Base-by-base conservation (phyloP, 2,888 invertebrate genomes). In the Dasypogon diadema region DNA sequence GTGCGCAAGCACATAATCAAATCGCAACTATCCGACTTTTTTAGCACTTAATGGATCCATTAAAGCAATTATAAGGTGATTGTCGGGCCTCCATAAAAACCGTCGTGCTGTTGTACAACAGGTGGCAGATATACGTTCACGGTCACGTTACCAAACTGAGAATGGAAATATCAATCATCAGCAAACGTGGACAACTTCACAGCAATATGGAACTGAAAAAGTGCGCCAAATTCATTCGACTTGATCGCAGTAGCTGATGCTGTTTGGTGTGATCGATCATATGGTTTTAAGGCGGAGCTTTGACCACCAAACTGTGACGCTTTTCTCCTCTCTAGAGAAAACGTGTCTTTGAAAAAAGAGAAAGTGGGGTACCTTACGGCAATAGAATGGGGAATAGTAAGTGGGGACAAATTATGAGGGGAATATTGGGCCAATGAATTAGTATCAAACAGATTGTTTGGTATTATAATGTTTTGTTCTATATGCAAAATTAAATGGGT, bases 21-120 rank as follows among this genome's bases (percentile, higher is more conserved):
- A 65, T 65, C 65, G 46, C 65, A 46, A 46, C 65, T 65, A 65
- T 65, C 46, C 22, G 24, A 12, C n/a, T 42, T 22, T 65, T 48
- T 46, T 65, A 65, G 65, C 65, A 37, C 65, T 48, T 65, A 65
- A 65, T 65, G 65, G 65, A 46, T 65, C 65, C 65, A 65, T 65
- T 65, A 65, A 65, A 46, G 65, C 65, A 65, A 65, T 65, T 65
- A 65, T 65, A 65, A 65, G 46, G 46, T 46, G 65, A 65, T 46
- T 18, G 60, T 60, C 37, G 18, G 18, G 8, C 3, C 30, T 30
- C 30, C 30, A 42, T 12, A 42, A 37, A 60, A 60, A 21, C 14
- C 12, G 42, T 34, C 37, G 12, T 60, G n/a, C 14, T 10, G 42
- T 34, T 21, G 12, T 60, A 37, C 18, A 34, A 60, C 60, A 60